Conservation (phyloP, 2,888 invertebrate genomes). For the Troides helena region DNA sequence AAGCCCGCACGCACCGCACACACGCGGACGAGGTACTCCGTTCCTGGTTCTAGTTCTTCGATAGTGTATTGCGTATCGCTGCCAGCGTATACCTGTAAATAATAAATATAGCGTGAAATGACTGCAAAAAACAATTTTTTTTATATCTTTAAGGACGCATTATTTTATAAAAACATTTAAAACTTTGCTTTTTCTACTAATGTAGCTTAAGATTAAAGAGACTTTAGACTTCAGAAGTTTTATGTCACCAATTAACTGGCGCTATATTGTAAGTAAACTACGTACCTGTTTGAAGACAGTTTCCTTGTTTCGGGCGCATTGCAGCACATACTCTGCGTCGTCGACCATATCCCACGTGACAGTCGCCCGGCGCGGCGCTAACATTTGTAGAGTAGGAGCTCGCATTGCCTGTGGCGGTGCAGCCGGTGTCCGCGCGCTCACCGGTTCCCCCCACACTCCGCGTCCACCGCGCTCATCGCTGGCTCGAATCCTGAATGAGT, state of each 20-base stretch:
- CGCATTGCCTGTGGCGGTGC: slow-evolving; percentile 91
- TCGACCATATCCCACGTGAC: slow-evolving; percentile 81
- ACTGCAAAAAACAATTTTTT: too few species aligned
- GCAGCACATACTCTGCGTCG: slow-evolving; percentile 87
- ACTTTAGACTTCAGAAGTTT: too few species aligned
- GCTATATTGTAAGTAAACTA: neutral
- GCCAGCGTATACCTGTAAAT: slow-evolving; percentile 83
- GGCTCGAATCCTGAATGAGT: slow-evolving; percentile 92
- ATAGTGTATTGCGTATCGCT: slow-evolving; percentile 81
- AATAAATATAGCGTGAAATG: too few species aligned
- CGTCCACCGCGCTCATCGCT: slow-evolving; percentile 90
- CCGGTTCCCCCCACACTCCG: slow-evolving; percentile 87
- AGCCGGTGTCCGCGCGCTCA: slow-evolving; percentile 85
- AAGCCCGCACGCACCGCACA: slow-evolving; percentile 86
- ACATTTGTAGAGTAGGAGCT: slow-evolving; percentile 82
- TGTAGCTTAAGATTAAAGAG: too few species aligned
- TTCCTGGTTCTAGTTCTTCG: slow-evolving; percentile 86
- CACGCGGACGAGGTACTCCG: slow-evolving; percentile 88
- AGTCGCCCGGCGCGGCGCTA: slow-evolving; percentile 58
- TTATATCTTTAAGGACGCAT: too few species aligned
- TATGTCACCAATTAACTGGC: too few species aligned
- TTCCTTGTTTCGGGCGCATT: slow-evolving; percentile 73
- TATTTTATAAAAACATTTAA: too few species aligned
- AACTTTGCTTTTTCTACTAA: too few species aligned
- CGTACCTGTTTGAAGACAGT: slow-evolving; percentile 59